These are phyloP conservation scores for Thymelicus sylvestris DNA, from an alignment of 2,888 invertebrate species.

Conservation along the genomic window DNA sequence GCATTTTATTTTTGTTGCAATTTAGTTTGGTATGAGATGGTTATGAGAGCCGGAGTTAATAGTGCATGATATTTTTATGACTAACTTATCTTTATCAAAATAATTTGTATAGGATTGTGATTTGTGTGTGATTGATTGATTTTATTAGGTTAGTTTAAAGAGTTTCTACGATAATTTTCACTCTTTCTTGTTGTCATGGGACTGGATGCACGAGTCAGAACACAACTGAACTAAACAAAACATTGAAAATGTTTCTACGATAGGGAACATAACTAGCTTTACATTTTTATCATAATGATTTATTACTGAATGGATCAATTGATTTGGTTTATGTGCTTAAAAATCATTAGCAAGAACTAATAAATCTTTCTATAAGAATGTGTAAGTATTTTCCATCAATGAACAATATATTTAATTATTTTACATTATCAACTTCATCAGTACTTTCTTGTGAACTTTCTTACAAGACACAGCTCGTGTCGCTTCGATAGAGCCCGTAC, in stretches of 20 bases:
- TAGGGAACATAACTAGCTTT: too few species aligned
- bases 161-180: conserved; percentile 44
- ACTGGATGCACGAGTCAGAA: conserved; percentile 45
- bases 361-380: too few species aligned
- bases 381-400: too few species aligned
- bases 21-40: conserved; percentile 42
- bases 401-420: too few species aligned
- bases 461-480: background rate
- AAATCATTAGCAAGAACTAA: too few species aligned
- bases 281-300: too few species aligned
- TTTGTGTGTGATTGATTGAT: background rate
- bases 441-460: conserved; percentile 16
- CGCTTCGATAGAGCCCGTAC: too few species aligned
- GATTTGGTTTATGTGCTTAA: too few species aligned
- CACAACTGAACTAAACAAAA: too few species aligned
- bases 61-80: conserved; percentile 10
- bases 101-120: conserved; percentile 46
- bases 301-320: too few species aligned
- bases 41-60: conserved; percentile 25
- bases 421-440: conserved; percentile 70
- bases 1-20: too few species aligned
- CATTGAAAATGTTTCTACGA: too few species aligned
- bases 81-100: conserved; percentile 51
- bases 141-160: conserved; percentile 44
- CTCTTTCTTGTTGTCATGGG: conserved; percentile 46